Conservation (phyloP, 2,888 invertebrate species). For the Drosophila mulleri region DNA sequence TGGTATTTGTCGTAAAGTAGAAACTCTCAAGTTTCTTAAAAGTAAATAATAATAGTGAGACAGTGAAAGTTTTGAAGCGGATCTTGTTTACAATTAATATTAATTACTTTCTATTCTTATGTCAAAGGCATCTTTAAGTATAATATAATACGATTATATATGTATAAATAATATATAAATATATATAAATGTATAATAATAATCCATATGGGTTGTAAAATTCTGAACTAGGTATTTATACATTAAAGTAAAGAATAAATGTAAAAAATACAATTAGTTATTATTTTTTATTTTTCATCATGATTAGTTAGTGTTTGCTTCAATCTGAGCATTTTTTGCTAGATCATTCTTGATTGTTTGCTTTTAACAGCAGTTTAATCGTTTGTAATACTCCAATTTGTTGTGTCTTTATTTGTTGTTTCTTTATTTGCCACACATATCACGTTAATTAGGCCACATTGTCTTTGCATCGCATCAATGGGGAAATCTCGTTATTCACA, state of each 20-base stretch:
- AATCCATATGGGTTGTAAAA: no score
- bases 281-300: no score
- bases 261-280: no score
- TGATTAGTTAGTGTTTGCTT: background rate
- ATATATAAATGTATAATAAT: no score
- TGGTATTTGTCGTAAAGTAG: background rate
- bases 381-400: background rate
- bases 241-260: no score
- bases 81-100: background rate
- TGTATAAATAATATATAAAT: no score
- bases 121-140: no score
- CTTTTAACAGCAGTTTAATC: background rate
- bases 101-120: background rate
- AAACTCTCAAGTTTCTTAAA: background rate
- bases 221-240: no score
- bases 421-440: background rate
- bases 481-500: slow-evolving; percentile 52
- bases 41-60: background rate
- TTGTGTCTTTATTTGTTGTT: no score
- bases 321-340: background rate
- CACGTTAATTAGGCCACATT: slow-evolving; percentile 20
- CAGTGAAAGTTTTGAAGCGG: slow-evolving; percentile 2
- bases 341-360: no score
- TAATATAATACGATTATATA: no score
- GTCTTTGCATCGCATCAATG: slow-evolving; percentile 20